phyloP scores from a whole-genome alignment of 2,888 invertebrate genomes.

The Eutolmus rufibarbis region DNA sequence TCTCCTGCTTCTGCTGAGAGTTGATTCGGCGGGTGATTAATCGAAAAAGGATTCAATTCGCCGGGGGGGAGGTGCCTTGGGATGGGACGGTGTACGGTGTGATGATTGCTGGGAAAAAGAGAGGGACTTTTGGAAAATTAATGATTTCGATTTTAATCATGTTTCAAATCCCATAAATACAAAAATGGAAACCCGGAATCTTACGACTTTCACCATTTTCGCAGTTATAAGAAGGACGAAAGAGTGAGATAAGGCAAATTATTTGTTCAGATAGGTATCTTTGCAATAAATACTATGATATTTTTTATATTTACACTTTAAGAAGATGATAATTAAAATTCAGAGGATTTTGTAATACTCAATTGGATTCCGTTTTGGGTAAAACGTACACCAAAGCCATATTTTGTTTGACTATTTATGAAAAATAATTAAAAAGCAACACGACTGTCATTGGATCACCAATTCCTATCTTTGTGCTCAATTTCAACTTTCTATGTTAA shows the following conservation, averaged over 20 bases:
- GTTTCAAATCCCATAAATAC: not conserved
- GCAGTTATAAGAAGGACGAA: not conserved
- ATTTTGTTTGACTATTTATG: no score
- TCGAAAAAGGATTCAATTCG: conserved; percentile 13
- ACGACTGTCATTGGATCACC: no score
- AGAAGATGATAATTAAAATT: not conserved
- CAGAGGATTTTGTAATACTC: not conserved
- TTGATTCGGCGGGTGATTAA: conserved; percentile 7
- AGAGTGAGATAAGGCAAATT: not conserved
- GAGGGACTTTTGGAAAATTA: not conserved
- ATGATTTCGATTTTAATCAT: not conserved
- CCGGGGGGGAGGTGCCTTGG: not conserved
- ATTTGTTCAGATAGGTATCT: not conserved
- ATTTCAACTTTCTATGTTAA: no score
- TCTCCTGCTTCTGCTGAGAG: not conserved
- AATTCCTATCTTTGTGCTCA: no score
- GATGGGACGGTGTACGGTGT: not conserved
- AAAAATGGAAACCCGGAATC: not conserved
- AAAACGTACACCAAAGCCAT: no score
- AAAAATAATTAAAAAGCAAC: no score
- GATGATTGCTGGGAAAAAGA: not conserved
- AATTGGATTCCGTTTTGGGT: no score
- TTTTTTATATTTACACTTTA: not conserved
- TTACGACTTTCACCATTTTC: not conserved
- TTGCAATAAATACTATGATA: not conserved